These are phyloP conservation scores for Xestoiulus laeticollis DNA, from an alignment of 2,888 invertebrate species.

Conservation along the genomic window DNA sequence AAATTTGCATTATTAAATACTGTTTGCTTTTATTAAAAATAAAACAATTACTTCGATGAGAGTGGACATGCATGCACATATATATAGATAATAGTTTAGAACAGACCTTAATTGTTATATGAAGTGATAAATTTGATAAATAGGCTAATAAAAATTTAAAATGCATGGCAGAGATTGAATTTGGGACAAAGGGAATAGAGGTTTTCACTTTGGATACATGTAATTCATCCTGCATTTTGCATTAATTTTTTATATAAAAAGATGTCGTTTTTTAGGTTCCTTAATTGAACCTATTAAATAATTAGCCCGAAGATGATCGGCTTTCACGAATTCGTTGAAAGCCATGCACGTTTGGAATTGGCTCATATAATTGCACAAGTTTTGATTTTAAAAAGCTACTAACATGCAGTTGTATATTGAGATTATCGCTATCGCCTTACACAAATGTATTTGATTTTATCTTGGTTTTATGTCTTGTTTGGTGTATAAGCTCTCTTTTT, in stretches of 20 bases:
- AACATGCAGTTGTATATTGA: conserved; percentile 2
- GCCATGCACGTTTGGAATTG: background rate
- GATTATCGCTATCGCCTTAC: background rate
- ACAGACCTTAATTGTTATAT: background rate
- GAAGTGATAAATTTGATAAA: background rate
- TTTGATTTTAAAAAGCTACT: background rate
- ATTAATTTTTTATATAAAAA: background rate
- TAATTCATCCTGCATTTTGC: background rate
- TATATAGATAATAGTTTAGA: too few species aligned
- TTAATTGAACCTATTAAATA: conserved; percentile 33
- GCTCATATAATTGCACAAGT: background rate
- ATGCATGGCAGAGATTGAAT: background rate
- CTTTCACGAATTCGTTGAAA: background rate
- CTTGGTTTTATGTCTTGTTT: background rate
- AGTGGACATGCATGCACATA: too few species aligned
- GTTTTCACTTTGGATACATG: background rate
- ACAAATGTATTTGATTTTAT: conserved; percentile 14
- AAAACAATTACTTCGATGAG: background rate
- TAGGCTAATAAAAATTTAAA: background rate
- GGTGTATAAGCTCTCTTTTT: background rate
- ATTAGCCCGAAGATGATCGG: conserved; percentile 12
- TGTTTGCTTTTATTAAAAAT: background rate
- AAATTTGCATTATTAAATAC: background rate
- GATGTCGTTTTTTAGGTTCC: background rate
- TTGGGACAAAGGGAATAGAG: background rate